Evolutionary conservation across 1,140 invertebrate genomes (phyloP).

Genomic region (Bicyclus anynana): DNA sequence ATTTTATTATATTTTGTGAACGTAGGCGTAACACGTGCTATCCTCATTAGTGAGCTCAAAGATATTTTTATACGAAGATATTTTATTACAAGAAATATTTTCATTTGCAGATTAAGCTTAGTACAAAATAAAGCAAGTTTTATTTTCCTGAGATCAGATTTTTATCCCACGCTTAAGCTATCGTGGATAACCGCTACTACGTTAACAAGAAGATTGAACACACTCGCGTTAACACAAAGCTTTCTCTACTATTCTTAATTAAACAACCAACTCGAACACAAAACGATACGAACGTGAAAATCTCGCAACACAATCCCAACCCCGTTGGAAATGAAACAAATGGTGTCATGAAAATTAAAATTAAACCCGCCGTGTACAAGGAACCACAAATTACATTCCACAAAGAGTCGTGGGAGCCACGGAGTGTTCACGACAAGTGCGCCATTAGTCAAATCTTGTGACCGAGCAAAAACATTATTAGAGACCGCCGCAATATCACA

Average conservation of each 20-base stretch:
- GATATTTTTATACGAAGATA: too few relatives aligned
- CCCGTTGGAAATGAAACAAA: slow-evolving; percentile 12
- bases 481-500: slow-evolving; percentile 32
- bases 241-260: neutral
- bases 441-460: slow-evolving; percentile 63
- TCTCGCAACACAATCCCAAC: neutral
- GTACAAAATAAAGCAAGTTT: too few relatives aligned
- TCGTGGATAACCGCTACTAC: too few relatives aligned
- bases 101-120: too few relatives aligned
- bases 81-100: too few relatives aligned
- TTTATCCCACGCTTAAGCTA: too few relatives aligned
- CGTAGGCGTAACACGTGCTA: too few relatives aligned
- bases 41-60: too few relatives aligned
- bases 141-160: too few relatives aligned
- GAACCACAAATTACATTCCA: slow-evolving; percentile 40
- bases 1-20: too few relatives aligned
- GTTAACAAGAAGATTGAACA: neutral
- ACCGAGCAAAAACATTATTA: slow-evolving; percentile 52
- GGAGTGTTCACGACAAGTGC: slow-evolving; percentile 41
- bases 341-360: slow-evolving; percentile 31
- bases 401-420: slow-evolving; percentile 45
- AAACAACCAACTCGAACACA: neutral
- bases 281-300: neutral
- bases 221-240: neutral
- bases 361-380: slow-evolving; percentile 34